Base-by-base conservation (phyloP, 2,113 vertebrate genomes). In the Paratilapia polleni region DNA sequence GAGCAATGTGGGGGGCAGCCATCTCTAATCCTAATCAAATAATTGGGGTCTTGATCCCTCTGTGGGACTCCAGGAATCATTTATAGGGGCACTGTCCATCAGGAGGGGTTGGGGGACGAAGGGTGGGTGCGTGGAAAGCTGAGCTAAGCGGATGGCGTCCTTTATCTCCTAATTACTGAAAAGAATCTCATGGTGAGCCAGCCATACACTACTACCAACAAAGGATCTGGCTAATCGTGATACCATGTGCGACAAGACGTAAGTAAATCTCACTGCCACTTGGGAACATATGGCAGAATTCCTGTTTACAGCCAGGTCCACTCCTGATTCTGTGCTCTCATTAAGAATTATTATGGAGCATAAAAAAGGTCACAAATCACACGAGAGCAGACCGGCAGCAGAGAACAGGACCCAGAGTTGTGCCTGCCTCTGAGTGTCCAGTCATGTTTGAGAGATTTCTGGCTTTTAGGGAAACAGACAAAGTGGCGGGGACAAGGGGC, bases 21-120 rank as follows among this genome's bases (percentile, higher is more conserved):
- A 92, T 90, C 82, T 91, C 66, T 94, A 94, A 95, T 94, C 89
- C 87, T 90, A 93, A 94, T 93, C 83, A 91, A 94, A 94, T 94
- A 93, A 94, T 91, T 89, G 87, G 61, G 82, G 85, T 66, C 82
- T 81, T 89, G 68, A 94, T 93, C 92, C 77, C 88, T 81, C 90
- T 62, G 83, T 77, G 52, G 89, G 91, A 87, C 24, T 31, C 78
- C 49, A 5, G 66, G 68, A 86, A 91, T 94, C 66, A 86, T 92
- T 95, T 86, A 92, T 90, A 83, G 56, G 24, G 81, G 36, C 83
- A 83, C 73, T 83, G 17, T 38, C 22, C 4, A 47, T 22, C 19
- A 24, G 70, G 73, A 78, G 81, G 78, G 74, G 80, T 11, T 26
- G 28, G 22, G 38, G 63, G 74, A 74, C 28, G 77, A 17, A 52